These are phyloP conservation scores for Xerus rutilus DNA, from an alignment of 2,797 vertebrate genomes.

Conservation along the genomic window DNA sequence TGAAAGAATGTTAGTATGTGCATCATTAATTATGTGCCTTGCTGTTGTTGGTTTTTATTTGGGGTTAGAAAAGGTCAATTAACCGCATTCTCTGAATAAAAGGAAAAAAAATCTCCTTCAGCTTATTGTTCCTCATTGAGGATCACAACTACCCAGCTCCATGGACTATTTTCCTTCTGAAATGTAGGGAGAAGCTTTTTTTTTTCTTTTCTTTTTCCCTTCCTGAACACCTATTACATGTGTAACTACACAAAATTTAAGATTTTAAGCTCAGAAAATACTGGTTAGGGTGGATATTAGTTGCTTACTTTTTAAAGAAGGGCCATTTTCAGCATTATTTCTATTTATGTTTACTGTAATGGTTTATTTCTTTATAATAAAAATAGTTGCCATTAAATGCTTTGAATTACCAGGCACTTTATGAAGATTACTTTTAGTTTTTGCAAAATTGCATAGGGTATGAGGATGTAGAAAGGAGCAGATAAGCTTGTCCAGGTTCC, in stretches of 20 bases:
- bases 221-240: background rate
- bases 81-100: too few relatives aligned
- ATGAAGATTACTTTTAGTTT: background rate
- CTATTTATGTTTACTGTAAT: background rate
- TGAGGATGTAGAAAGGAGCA: background rate
- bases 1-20: too few relatives aligned
- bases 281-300: background rate
- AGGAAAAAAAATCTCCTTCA: background rate
- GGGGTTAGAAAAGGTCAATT: too few relatives aligned
- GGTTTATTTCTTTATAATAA: constrained; percentile 13
- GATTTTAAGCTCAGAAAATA: constrained; percentile 8
- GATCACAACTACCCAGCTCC: background rate
- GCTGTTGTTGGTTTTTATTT: too few relatives aligned
- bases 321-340: background rate
- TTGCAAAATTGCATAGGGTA: background rate
- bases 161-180: background rate
- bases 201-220: background rate
- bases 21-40: too few relatives aligned
- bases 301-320: background rate
- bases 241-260: background rate
- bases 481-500: background rate
- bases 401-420: background rate
- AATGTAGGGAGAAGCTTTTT: background rate
- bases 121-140: background rate
- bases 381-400: background rate